Evolutionary conservation across 1,140 invertebrate genomes (phyloP).

Genomic region (Doryteuthis pealeii): DNA sequence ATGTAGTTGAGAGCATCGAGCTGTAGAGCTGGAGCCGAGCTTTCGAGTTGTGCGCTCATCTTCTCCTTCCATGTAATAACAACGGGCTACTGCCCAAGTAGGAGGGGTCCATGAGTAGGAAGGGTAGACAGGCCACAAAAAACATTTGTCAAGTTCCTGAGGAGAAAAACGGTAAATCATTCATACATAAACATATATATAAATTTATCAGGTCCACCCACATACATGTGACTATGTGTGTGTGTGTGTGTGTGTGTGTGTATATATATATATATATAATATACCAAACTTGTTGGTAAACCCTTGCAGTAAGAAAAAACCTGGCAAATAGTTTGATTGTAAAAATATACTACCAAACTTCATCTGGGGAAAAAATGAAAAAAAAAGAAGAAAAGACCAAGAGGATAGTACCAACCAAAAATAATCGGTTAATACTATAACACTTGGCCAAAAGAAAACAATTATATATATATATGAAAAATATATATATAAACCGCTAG

Average conservation of each 20-base stretch:
- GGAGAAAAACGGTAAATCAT: slow-evolving; percentile 9
- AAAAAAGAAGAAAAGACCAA: no score
- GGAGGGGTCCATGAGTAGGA: slow-evolving; percentile 52
- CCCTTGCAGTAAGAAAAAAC: no score
- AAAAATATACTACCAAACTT: no score
- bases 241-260: not conserved
- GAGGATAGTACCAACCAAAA: no score
- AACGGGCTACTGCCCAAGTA: slow-evolving; percentile 54
- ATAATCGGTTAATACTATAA: no score
- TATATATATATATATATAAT: not conserved
- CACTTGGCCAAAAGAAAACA: no score
- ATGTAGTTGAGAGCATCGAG: slow-evolving; percentile 55
- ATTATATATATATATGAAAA: no score
- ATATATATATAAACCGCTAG: no score
- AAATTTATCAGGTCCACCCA: no score
- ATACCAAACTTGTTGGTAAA: no score
- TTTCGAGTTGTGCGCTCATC: slow-evolving; percentile 27
- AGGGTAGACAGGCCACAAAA: slow-evolving; percentile 42
- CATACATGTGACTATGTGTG: not conserved
- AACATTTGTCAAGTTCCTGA: slow-evolving; percentile 46
- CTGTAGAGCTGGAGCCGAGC: slow-evolving; percentile 56
- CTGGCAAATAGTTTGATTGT: no score
- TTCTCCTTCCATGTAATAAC: slow-evolving; percentile 32
- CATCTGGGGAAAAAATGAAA: no score
- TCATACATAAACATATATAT: not conserved